Base-by-base conservation (phyloP, 2,888 invertebrate species). In the Agrotis segetum region DNA sequence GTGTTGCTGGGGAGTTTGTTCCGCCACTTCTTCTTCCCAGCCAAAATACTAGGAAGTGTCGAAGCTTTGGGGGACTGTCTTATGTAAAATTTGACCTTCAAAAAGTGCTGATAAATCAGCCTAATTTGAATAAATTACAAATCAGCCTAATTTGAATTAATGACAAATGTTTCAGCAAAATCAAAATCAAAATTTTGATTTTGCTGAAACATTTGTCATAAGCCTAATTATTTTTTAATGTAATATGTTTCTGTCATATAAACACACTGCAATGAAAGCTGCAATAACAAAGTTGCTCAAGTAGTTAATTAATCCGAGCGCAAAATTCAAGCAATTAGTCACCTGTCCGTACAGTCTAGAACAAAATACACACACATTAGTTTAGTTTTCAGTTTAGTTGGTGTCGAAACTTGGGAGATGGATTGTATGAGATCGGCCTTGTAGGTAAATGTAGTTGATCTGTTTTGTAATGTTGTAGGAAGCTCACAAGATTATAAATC, bases 331-430 rank as follows among this genome's bases (percentile, higher is more conserved):
- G 50, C 50, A 49, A 79, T 79, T 67, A 79, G 77, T 81, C 77
- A 70, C 61, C 11, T 61, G 66, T 74, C 56, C 0, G 67, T 67
- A 68, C 59, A 74, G 60, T 64, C 74, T 79, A 66, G 62, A 82
- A 78, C 80, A 66, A 71, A 71, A 66, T 60, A 69, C 44, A 67
- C 14, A 47, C 17, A 59, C 62, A 79, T 79, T 82, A 71, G 70
- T 71, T 71, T 58, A 40, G 58, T 67, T 82, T 68, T 66, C 69
- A 58, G 68, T 67, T 64, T 19, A 44, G 59, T 19, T n/a, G 3
- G 44, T 82, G 70, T 50, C 19, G 80, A 79, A 81, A 82, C 68
- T 24, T 81, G 13, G 9, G 21, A 65, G 82, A 67, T 56, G 78
- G 66, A 67, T 74, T 74, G 67, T 79, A 60, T 53, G 64, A 46